phyloP scores from a whole-genome alignment of 1,140 invertebrate genomes.

The Aphaenogaster rudis region DNA sequence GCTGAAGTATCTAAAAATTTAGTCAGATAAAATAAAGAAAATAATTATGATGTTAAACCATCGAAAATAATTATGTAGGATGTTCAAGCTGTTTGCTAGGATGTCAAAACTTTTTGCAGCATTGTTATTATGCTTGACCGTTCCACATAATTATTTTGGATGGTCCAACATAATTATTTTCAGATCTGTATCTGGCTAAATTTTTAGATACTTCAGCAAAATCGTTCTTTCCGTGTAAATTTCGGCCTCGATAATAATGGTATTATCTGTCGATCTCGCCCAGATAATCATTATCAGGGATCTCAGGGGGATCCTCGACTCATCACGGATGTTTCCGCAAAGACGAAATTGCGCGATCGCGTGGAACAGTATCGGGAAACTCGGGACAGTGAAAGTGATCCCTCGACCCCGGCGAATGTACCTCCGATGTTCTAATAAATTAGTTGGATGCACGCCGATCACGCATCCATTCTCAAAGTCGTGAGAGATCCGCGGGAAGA shows the following conservation, averaged over 20 bases:
- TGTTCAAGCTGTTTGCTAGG: too few species aligned
- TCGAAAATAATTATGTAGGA: too few species aligned
- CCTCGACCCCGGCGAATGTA: constrained; percentile 27
- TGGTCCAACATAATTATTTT: too few species aligned
- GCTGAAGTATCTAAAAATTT: too few species aligned
- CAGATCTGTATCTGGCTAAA: too few species aligned
- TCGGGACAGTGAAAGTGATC: constrained; percentile 52
- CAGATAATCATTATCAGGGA: not conserved
- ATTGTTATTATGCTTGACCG: too few species aligned
- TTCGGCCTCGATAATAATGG: not conserved
- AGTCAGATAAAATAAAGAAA: too few species aligned
- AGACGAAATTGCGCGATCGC: constrained; percentile 28
- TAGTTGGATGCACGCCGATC: constrained; percentile 31
- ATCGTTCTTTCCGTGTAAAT: not conserved
- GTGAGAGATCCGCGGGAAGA: constrained; percentile 1
- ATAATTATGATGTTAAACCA: too few species aligned
- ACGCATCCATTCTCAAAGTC: constrained; percentile 11
- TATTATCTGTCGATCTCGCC: not conserved
- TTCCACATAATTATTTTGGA: too few species aligned
- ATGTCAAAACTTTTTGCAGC: too few species aligned
- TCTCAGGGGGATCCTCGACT: not conserved
- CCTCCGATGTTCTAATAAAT: constrained; percentile 43
- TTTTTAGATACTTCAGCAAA: too few species aligned
- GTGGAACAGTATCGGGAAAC: constrained; percentile 32
- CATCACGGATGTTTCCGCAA: constrained; percentile 14